Evolutionary conservation across 2,113 vertebrate genomes (phyloP), one percentile per base, ranked within the genome.

Genomic region (Microcebus griseorufus): DNA sequence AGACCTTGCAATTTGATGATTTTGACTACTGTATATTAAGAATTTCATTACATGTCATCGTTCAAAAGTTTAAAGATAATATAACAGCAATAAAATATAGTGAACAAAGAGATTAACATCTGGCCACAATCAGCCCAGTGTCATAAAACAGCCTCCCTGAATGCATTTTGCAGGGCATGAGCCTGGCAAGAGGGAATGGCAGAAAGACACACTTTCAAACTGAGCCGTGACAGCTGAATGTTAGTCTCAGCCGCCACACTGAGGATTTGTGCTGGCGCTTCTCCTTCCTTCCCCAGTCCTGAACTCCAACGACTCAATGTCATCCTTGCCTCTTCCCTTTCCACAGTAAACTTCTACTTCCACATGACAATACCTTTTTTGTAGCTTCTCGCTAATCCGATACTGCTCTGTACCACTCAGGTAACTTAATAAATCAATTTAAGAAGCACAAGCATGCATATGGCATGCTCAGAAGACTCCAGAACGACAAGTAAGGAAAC

Each of bases 371-470:
- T 10, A 32, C 5, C 13, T 64, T 67, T 32, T 17, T 37, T 53
- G 53, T 82, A 93, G 78, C 51, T 53, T 42, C 88, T 94, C 9
- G 4, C 67, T 84, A 51, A 93, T 78, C n/a, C 27, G 29, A 70
- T 76, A 14, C 55, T 37, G n/a, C 72, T 86, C 65, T 4, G 1
- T 73, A 42, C 62, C 87, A 39, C 45, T n/a, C 80, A 86, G 65
- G 60, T 82, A 94, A 87, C 86, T 84, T 53, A 88, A 86, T 72
- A 87, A 88, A 88, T 70, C 93, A 60, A 79, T 53, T 70, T 80
- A 62, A 86, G 83, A 82, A 48, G 83, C 75, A 12, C 17, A 60
- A 48, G 73, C 93, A 81, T 67, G 53, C 23, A 10, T 62, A 9
- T 0, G 27, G 65, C 39, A 9, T 55, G 84, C 45, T 95, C 65